Base-by-base conservation (phyloP, 2,888 invertebrate species). In the Lycophotia porphyrea region DNA sequence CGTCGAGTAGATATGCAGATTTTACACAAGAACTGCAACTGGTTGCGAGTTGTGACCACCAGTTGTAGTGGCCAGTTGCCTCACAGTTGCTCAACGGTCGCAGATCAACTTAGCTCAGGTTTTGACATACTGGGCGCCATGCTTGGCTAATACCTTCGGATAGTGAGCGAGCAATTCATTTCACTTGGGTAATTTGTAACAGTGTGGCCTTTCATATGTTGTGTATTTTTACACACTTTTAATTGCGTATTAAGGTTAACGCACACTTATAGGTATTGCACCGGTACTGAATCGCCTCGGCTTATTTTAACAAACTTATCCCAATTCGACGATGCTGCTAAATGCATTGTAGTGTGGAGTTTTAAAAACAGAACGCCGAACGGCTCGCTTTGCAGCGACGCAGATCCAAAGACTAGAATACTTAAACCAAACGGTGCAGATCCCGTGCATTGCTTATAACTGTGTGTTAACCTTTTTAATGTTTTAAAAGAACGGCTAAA, bases 101-200 rank as follows among this genome's bases (percentile, higher is more conserved):
- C 81, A 79, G 83, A 78, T 80, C 65, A 75, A 76, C 76, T 77
- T 34, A 13, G 44, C 66, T 4, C 21, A 13, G 11, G 71, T 87
- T 87, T 81, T 78, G 85, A 79, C 87, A 86, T 52, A 86, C 81
- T 49, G 76, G 81, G 72, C 67, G 74, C 76, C 65, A 36, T 34
- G 52, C 78, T 86, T 86, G 85, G 85, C 79, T 85, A 87, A 86
- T 86, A 72, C 69, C 82, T 84, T 79, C 74, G 7, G 55, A 71
- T 63, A 42, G 63, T 27, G 39, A 71, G 49, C 11, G 66, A 44
- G 69, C 44, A 77, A 66, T 76, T 15, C 15, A 64, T 81, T 78
- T 80, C 42, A 71, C 68, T 76, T 73, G 49, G 34, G 34, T 31
- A 64, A 77, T 76, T 61, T 84, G 66, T 67, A 73, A 72, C 39